Evolutionary conservation across 2,888 invertebrate genomes (phyloP), one percentile per base, ranked within the genome.

Genomic region (Ectobius pallidus): DNA sequence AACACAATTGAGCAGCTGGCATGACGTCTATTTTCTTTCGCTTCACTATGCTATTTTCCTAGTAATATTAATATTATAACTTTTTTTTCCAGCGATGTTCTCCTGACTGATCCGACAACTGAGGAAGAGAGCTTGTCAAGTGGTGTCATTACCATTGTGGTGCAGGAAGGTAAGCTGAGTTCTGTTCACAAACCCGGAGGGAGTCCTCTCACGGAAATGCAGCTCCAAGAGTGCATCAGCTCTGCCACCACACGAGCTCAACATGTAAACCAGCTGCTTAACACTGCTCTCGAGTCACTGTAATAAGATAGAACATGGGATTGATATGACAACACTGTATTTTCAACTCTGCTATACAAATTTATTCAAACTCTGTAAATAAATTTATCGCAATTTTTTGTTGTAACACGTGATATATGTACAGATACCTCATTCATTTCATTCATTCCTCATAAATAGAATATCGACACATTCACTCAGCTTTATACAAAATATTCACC

Each of bases 51-150:
- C n/a, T n/a, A n/a, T n/a, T n/a, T n/a, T n/a, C n/a, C n/a, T n/a
- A n/a, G n/a, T n/a, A 34, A 11, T 63, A 6, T 9, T 32, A 63
- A 49, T 11, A 1, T 46, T 39, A 39, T 20, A 25, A 70, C 77
- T 77, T 77, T 77, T 78, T 75, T 78, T 87, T 88, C 70, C 80
- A 92, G 92, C 74, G 86, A 87, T 77, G 83, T 89, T 42, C 82
- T 92, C 62, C 81, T 94, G 76, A 87, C 88, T n/a, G 95, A 95
- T 82, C 95, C 95, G 34, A 90, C 92, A 44, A 84, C 87, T n/a
- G 93, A 94, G 82, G 95, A 95, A 84, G 95, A 95, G 84, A 87
- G 86, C 77, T 86, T 93, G 77, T 89, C 91, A 78, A 87, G 88
- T 70, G 89, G 91, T n/a, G 87, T 87, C 77, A 81, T 92, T 69